Evolutionary conservation across 2,888 invertebrate species (phyloP).

Genomic region (Nemotelus nigrinus): DNA sequence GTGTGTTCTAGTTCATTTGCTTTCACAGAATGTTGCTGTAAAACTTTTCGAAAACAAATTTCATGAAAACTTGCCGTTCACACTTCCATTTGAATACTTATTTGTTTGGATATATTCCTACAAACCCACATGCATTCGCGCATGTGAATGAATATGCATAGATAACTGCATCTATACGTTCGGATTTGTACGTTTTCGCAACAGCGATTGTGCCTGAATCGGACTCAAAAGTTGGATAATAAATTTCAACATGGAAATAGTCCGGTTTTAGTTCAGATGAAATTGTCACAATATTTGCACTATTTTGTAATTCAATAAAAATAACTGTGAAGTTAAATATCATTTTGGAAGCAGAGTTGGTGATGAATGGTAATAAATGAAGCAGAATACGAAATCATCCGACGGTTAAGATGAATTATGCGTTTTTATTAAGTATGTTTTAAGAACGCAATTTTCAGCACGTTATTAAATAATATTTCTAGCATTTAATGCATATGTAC

Average conservation of each 20-base stretch:
- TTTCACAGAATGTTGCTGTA: conserved; percentile 24
- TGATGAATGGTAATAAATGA: too few relatives aligned
- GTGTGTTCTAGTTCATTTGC: conserved; percentile 3
- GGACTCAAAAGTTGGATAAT: conserved; percentile 12
- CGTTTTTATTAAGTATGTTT: too few relatives aligned
- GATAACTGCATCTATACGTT: background rate
- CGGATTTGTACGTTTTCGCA: background rate
- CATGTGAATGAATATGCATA: background rate
- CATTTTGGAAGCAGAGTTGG: background rate
- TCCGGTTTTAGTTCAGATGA: conserved; percentile 20
- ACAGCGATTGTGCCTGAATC: background rate
- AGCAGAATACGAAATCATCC: too few relatives aligned
- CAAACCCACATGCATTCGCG: background rate
- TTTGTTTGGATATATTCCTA: background rate
- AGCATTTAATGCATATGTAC: too few relatives aligned
- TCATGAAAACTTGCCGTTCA: conserved; percentile 8
- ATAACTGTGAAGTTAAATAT: conserved; percentile 28
- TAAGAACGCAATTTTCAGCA: too few relatives aligned
- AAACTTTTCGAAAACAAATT: conserved; percentile 21
- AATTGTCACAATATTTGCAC: conserved; percentile 31
- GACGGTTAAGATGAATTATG: too few relatives aligned
- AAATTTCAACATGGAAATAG: conserved; percentile 22
- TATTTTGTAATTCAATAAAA: conserved; percentile 32
- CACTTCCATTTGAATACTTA: conserved; percentile 14
- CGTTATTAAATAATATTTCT: too few relatives aligned